Conservation (phyloP, 2,113 vertebrate genomes). For the Neoarius graeffei region DNA sequence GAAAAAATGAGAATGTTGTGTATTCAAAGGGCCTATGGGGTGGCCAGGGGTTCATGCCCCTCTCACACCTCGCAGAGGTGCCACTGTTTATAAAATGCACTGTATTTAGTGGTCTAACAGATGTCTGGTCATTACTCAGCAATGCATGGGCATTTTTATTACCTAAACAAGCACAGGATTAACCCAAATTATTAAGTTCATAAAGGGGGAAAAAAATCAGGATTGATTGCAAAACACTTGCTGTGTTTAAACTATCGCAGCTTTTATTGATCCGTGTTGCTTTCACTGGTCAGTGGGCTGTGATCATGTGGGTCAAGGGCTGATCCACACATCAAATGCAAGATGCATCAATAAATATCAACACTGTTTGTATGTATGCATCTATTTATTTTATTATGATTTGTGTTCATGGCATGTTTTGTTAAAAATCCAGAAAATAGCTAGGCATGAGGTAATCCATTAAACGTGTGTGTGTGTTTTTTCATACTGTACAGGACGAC, state of each 20-base stretch:
- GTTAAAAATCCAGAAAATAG: not conserved
- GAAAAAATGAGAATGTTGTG: too few relatives aligned
- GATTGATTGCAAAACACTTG: not conserved
- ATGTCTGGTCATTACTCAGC: not conserved
- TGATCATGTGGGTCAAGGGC: slow-evolving; percentile 2
- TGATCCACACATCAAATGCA: not conserved
- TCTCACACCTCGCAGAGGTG: not conserved
- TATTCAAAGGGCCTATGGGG: not conserved
- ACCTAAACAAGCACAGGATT: not conserved
- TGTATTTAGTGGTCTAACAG: not conserved
- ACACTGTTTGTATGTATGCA: not conserved
- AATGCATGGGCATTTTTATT: not conserved
- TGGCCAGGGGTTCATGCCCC: not conserved
- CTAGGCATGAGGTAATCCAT: too few relatives aligned
- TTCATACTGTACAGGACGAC: slow-evolving; percentile 51
- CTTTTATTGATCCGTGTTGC: not conserved
- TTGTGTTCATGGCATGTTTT: not conserved
- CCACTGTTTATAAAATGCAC: not conserved
- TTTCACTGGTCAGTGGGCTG: not conserved
- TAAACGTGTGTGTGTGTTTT: slow-evolving; percentile 9
- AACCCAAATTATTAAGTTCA: not conserved
- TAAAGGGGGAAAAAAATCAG: not conserved
- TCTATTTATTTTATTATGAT: not conserved
- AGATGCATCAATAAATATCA: not conserved
- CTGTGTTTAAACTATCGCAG: not conserved